Conservation (phyloP, 2,888 invertebrate genomes). For the Volucella inanis region DNA sequence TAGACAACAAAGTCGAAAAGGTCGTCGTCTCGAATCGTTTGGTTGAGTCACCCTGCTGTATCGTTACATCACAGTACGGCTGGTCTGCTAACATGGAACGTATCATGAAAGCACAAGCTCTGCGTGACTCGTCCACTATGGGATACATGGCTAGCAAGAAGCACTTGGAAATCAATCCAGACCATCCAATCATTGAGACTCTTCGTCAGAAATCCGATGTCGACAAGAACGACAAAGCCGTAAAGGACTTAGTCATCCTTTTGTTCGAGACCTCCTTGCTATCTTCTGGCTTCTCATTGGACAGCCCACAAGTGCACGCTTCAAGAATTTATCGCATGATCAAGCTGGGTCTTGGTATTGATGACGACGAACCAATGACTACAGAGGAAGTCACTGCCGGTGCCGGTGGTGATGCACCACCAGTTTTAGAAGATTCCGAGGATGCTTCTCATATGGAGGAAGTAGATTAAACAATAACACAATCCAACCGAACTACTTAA, state of each 20-base stretch:
- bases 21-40: conserved; percentile 97
- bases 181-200: conserved; percentile 96
- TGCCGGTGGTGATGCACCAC: conserved; percentile 89
- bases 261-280: conserved; percentile 98
- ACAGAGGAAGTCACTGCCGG: conserved; percentile 86
- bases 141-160: conserved; percentile 99
- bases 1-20: conserved; percentile 99
- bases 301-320: conserved; percentile 97
- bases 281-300: conserved; percentile 97
- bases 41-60: conserved; percentile 99
- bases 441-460: conserved; percentile 99
- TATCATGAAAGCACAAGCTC: conserved; percentile 99
- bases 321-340: conserved; percentile 99
- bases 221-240: conserved; percentile 99
- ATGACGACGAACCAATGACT: conserved; percentile 94
- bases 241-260: conserved; percentile 97
- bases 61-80: conserved; percentile 99
- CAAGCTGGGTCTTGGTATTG: conserved; percentile 98
- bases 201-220: conserved; percentile 95
- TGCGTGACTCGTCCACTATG: conserved; percentile 98
- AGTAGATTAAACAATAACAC: conserved; percentile 93
- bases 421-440: conserved; percentile 92
- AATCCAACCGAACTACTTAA: conserved; percentile 42
- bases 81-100: conserved; percentile 99
- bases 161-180: conserved; percentile 98